A percentile compares a stretch with the other conserved stretches of the same genome.
phyloP scores from a whole-genome alignment of 2,797 vertebrate species.

The Channallabes apus region DNA sequence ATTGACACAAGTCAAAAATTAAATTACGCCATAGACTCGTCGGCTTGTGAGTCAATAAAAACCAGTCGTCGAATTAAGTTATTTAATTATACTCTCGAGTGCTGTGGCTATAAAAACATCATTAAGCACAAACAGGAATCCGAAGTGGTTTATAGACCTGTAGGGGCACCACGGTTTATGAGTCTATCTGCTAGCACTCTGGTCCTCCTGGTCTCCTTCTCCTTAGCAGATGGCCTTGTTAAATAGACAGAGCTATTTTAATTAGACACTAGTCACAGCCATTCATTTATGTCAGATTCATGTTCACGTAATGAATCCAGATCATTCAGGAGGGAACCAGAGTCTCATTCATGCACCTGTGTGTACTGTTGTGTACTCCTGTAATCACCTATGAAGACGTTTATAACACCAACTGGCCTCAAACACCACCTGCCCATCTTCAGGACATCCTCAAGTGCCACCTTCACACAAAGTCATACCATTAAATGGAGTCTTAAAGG shows the following conservation, averaged over 20 bases:
- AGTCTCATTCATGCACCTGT: not conserved
- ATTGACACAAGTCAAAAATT: conserved; percentile 41
- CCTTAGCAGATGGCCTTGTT: conserved; percentile 71
- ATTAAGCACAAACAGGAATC: conserved; percentile 45
- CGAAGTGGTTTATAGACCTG: conserved; percentile 48
- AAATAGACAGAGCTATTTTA: conserved; percentile 75
- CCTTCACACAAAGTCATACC: not conserved
- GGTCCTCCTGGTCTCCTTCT: conserved; percentile 64
- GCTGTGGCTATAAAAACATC: conserved; percentile 48
- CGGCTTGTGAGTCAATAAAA: conserved; percentile 43
- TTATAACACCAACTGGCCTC: not conserved
- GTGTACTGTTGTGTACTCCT: not conserved
- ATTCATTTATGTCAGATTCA: conserved; percentile 5
- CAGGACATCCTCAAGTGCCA: too few relatives aligned
- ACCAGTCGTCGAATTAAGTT: conserved; percentile 37
- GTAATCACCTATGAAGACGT: not conserved
- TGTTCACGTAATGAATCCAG: conserved; percentile 25
- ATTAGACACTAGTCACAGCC: conserved; percentile 65
- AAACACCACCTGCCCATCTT: not conserved
- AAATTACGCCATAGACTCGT: conserved; percentile 47
- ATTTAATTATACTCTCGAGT: conserved; percentile 50
- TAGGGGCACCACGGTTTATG: conserved; percentile 50
- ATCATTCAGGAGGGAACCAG: not conserved
- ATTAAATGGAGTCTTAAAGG: not conserved
- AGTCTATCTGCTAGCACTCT: conserved; percentile 61